phyloP scores from a whole-genome alignment of 2,113 vertebrate genomes.

The Aphyosemion australe region DNA sequence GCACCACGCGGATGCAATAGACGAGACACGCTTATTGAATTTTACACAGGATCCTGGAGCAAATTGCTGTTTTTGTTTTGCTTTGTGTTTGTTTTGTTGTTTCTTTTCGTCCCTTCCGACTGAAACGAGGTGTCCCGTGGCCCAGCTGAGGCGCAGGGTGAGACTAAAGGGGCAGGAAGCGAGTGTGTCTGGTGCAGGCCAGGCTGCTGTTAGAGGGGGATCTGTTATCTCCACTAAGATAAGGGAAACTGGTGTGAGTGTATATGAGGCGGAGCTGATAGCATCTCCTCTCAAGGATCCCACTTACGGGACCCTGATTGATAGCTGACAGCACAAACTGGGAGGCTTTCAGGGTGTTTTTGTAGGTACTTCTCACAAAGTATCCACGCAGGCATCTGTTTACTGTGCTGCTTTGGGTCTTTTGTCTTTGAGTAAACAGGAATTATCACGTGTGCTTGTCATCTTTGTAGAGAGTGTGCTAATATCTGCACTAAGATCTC shows the following conservation, averaged over 20 bases:
- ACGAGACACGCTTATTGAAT: constrained; percentile 72
- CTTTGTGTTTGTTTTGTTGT: constrained; percentile 1
- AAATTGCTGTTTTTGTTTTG: constrained; percentile 60
- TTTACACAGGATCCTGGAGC: constrained; percentile 70
- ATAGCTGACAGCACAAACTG: constrained; percentile 71
- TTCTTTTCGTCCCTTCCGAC: constrained; percentile 18
- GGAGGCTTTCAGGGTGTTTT: constrained; percentile 52
- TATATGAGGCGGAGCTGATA: constrained; percentile 76
- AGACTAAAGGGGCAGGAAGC: constrained; percentile 45
- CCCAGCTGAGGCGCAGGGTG: constrained; percentile 35
- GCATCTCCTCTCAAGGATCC: constrained; percentile 80
- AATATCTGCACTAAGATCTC: too few relatives aligned
- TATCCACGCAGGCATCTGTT: constrained; percentile 65
- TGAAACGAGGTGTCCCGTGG: constrained; percentile 51
- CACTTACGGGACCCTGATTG: constrained; percentile 79
- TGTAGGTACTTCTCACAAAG: constrained; percentile 53
- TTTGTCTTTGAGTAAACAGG: constrained; percentile 48
- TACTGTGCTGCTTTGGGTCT: constrained; percentile 42
- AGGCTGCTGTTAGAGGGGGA: constrained; percentile 61
- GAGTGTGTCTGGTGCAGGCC: constrained; percentile 52
- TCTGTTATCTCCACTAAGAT: constrained; percentile 76
- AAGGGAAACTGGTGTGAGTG: constrained; percentile 80
- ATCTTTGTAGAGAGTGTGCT: constrained; percentile 6
- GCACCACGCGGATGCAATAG: constrained; percentile 55
- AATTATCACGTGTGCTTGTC: constrained; percentile 43